Conservation (phyloP, 1,140 invertebrate genomes). For the Drosophila arizonae region DNA sequence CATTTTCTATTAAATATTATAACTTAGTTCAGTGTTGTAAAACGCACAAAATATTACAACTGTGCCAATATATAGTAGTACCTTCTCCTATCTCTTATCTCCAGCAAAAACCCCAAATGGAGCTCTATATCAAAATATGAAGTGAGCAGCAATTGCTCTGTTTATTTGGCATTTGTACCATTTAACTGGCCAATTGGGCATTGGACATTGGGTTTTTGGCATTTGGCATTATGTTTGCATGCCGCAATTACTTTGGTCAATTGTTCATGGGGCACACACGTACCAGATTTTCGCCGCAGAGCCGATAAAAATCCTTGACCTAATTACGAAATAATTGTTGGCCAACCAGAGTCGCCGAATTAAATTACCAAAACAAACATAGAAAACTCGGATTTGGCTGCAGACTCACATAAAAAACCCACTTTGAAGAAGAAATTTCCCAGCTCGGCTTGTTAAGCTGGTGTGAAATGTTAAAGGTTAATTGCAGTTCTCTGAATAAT, state of each 20-base stretch:
- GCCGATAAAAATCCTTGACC: constrained; percentile 76
- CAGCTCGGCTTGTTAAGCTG: background rate
- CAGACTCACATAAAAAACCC: constrained; percentile 25
- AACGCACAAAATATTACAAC: background rate
- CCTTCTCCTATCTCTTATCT: background rate
- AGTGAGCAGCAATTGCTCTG: constrained; percentile 24
- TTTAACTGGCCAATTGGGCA: background rate
- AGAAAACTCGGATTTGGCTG: constrained; percentile 36
- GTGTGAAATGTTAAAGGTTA: constrained; percentile 41
- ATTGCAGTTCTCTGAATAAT: constrained; percentile 19
- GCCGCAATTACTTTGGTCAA: constrained; percentile 66
- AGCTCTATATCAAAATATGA: background rate
- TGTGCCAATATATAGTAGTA: too few species aligned
- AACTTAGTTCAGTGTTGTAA: background rate
- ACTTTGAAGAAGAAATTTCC: constrained; percentile 17
- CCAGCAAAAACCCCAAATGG: background rate
- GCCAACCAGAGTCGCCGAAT: constrained; percentile 62
- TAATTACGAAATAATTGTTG: constrained; percentile 80
- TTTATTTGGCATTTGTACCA: background rate
- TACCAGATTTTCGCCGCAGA: constrained; percentile 26
- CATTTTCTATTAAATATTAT: too few species aligned
- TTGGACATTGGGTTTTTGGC: constrained; percentile 22
- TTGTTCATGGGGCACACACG: constrained; percentile 37
- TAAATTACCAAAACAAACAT: constrained; percentile 79
- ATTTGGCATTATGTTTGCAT: constrained; percentile 62